Conservation (phyloP, 2,888 invertebrate species). For the Dioctria rufipes region DNA sequence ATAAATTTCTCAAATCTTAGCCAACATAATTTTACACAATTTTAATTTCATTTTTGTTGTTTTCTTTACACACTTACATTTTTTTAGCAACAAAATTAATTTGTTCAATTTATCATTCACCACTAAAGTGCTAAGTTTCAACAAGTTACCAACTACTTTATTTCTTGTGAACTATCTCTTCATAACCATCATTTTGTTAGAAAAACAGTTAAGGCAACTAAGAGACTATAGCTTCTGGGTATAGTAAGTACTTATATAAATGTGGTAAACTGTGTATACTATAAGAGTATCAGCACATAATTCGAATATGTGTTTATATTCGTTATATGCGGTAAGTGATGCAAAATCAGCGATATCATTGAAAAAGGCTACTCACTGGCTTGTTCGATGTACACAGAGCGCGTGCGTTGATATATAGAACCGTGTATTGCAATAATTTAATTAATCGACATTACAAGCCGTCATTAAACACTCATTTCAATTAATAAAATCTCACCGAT, state of each 20-base stretch:
- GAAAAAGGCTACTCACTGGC: slow-evolving; percentile 34
- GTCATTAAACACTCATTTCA: slow-evolving; percentile 58
- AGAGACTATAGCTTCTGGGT: not conserved
- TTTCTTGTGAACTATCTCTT: slow-evolving; percentile 1
- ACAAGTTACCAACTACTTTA: not conserved
- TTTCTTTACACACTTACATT: too few relatives aligned
- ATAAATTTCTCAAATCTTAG: too few relatives aligned
- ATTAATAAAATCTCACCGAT: slow-evolving; percentile 57
- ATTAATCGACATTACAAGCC: slow-evolving; percentile 58
- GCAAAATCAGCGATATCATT: slow-evolving; percentile 40
- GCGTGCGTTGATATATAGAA: slow-evolving; percentile 23
- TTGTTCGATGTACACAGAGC: not conserved
- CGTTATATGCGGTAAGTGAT: not conserved
- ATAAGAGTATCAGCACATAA: not conserved
- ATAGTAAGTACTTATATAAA: too few relatives aligned
- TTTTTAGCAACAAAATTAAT: not conserved
- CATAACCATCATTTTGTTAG: slow-evolving; percentile 9
- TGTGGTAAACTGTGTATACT: not conserved
- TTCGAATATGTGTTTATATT: slow-evolving; percentile 26
- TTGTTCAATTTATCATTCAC: slow-evolving; percentile 16
- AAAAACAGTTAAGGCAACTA: slow-evolving; percentile 10
- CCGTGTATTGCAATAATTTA: slow-evolving; percentile 54
- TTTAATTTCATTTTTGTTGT: too few relatives aligned
- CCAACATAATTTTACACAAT: too few relatives aligned
- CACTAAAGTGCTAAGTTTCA: not conserved